Evolutionary conservation across 2,888 invertebrate species (phyloP).

Genomic region (Nymphalis polychloros): DNA sequence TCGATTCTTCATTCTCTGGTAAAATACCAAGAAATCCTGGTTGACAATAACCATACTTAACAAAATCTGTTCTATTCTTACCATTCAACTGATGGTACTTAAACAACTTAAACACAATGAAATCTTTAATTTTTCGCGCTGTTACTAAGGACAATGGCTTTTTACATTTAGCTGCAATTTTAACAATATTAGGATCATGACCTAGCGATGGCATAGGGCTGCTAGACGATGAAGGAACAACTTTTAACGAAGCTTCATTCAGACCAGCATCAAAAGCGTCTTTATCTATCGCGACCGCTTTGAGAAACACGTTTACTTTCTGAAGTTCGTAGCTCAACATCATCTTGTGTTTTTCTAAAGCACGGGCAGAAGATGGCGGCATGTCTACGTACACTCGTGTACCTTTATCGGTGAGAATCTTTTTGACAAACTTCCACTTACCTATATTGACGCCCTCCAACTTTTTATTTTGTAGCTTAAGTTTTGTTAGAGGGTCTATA

Average conservation of each 20-base stretch:
- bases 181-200: conserved; percentile 51
- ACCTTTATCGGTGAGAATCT: conserved; percentile 61
- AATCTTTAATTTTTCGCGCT: conserved; percentile 66
- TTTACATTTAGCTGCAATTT: conserved; percentile 58
- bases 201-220: conserved; percentile 59
- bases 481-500: conserved; percentile 63
- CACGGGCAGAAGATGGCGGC: conserved; percentile 67
- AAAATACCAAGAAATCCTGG: conserved; percentile 63
- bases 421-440: conserved; percentile 73
- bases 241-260: conserved; percentile 47
- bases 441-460: conserved; percentile 58
- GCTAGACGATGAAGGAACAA: conserved; percentile 47
- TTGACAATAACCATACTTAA: conserved; percentile 60
- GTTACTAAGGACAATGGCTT: conserved; percentile 51
- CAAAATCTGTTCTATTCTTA: conserved; percentile 57
- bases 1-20: conserved; percentile 63
- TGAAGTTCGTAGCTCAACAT: conserved; percentile 70
- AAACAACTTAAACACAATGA: conserved; percentile 60
- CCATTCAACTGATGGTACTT: conserved; percentile 58
- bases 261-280: conserved; percentile 66
- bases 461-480: conserved; percentile 64
- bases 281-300: conserved; percentile 69
- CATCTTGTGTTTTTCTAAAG: conserved; percentile 63
- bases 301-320: conserved; percentile 68
- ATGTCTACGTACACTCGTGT: conserved; percentile 72